Conservation (phyloP, 2,797 vertebrate genomes). For the Oreonectes daqikongensis region DNA sequence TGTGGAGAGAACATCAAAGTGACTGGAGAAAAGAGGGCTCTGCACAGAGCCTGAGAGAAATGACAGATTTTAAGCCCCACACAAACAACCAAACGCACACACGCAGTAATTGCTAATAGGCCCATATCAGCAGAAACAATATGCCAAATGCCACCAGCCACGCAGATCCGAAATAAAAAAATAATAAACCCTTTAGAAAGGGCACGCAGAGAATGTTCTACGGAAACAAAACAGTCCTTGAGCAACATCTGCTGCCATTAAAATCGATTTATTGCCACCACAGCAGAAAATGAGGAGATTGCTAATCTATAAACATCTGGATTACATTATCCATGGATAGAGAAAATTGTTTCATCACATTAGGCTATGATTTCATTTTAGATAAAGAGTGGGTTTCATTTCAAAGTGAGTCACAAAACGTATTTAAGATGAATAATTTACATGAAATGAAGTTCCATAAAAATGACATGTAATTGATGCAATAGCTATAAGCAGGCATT, state of each 20-base stretch:
- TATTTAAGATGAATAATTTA: constrained; percentile 7
- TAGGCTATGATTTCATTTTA: constrained; percentile 24
- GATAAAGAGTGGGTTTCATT: constrained; percentile 18
- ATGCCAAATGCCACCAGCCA: constrained; percentile 28
- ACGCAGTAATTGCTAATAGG: constrained; percentile 8
- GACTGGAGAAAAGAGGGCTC: background rate
- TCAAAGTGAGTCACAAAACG: background rate
- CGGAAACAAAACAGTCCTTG: constrained; percentile 3
- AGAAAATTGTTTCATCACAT: constrained; percentile 19
- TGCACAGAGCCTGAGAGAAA: constrained; percentile 33
- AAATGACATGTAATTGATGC: background rate
- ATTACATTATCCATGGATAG: background rate
- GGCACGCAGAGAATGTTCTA: background rate
- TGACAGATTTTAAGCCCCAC: constrained; percentile 20
- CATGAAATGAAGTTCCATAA: background rate
- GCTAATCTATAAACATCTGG: constrained; percentile 31
- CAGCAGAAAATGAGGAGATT: constrained; percentile 11
- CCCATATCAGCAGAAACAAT: constrained; percentile 34
- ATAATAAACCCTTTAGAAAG: constrained; percentile 2
- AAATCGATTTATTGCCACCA: background rate
- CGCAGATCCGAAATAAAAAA: constrained; percentile 17
- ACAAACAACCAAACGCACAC: constrained; percentile 21
- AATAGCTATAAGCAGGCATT: background rate
- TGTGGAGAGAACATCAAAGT: constrained; percentile 48
- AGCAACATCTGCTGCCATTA: constrained; percentile 9